Percentiles rank a stretch among this genome's conserved stretches.
Evolutionary conservation across 2,888 invertebrate genomes (phyloP).

Genomic region (Thelaira solivaga): DNA sequence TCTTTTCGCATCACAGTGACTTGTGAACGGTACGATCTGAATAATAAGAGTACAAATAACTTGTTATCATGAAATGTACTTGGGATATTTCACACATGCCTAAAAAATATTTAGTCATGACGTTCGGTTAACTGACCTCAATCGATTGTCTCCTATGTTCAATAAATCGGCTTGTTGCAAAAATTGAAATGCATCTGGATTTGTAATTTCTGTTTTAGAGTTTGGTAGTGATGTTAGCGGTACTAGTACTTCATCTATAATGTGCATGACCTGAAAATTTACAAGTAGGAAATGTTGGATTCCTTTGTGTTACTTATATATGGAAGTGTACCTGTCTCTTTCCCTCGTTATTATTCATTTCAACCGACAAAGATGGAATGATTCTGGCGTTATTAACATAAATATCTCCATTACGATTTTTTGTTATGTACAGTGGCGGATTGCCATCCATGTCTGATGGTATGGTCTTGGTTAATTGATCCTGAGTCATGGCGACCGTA

Average conservation of each 20-base stretch:
- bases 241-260: slow-evolving; percentile 91
- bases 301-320: neutral
- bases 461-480: slow-evolving; percentile 79
- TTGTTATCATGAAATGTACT: no score
- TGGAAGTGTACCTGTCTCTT: slow-evolving; percentile 80
- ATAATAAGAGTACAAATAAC: no score
- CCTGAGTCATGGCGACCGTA: slow-evolving; percentile 85
- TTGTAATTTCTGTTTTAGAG: slow-evolving; percentile 82
- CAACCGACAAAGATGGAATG: slow-evolving; percentile 83
- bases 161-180: slow-evolving; percentile 87
- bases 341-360: slow-evolving; percentile 79
- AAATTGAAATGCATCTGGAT: slow-evolving; percentile 89
- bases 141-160: slow-evolving; percentile 83
- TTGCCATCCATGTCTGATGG: slow-evolving; percentile 89
- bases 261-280: slow-evolving; percentile 92
- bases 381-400: slow-evolving; percentile 93
- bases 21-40: slow-evolving; percentile 86
- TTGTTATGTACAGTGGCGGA: slow-evolving; percentile 90
- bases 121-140: slow-evolving; percentile 81
- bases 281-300: no score
- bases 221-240: slow-evolving; percentile 84
- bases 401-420: slow-evolving; percentile 83
- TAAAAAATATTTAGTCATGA: no score
- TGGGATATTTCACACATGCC: no score
- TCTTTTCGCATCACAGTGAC: slow-evolving; percentile 85